phyloP scores from a whole-genome alignment of 2,888 invertebrate species.

The Harpalus rubripes region DNA sequence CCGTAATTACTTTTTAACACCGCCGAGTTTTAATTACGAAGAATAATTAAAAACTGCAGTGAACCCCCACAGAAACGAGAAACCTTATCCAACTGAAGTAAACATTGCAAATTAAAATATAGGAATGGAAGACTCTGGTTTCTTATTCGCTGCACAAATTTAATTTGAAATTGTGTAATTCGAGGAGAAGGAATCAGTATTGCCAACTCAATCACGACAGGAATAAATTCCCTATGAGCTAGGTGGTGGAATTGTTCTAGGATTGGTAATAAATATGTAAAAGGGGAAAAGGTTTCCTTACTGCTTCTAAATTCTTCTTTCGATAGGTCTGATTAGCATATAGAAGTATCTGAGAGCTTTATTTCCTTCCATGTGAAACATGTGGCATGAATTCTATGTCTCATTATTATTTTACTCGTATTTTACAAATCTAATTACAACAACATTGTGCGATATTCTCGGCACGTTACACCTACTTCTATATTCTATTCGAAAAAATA shows the following conservation, averaged over 20 bases:
- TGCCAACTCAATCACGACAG: conserved; percentile 57
- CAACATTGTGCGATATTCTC: too few species aligned
- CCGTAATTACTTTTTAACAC: conserved; percentile 6
- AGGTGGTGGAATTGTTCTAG: not conserved
- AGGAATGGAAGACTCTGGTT: conserved; percentile 35
- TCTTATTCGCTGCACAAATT: conserved; percentile 57
- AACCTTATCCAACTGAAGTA: conserved; percentile 7
- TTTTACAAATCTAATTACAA: too few species aligned
- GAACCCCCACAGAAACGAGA: not conserved
- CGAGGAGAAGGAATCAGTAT: conserved; percentile 30
- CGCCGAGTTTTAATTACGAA: not conserved
- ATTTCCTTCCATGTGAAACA: not conserved
- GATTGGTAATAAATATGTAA: not conserved
- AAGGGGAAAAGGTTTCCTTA: not conserved
- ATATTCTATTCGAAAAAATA: too few species aligned
- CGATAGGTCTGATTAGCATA: not conserved
- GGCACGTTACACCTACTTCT: too few species aligned
- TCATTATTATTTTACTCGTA: too few species aligned
- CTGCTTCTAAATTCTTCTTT: conserved; percentile 2
- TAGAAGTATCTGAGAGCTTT: not conserved
- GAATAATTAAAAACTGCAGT: conserved; percentile 3
- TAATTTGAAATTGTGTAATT: conserved; percentile 61
- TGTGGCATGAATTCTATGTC: too few species aligned
- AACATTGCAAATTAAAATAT: conserved; percentile 53
- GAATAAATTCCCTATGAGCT: conserved; percentile 54